Base-by-base conservation (phyloP, 2,888 invertebrate genomes). In the Pheosia gnoma region DNA sequence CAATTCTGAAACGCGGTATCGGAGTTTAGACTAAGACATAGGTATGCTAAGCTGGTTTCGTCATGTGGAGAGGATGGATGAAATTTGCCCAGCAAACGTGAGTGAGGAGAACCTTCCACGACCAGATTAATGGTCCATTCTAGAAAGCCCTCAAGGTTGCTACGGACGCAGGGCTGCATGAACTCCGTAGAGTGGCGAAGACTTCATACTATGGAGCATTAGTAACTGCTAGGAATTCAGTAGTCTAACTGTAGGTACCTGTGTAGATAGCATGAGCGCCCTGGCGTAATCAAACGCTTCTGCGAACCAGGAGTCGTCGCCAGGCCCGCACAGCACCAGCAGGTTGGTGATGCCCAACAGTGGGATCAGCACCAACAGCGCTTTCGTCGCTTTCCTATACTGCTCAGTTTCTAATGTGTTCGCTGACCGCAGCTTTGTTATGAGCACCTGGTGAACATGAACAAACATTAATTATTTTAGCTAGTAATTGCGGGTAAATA, bases 331-430 rank as follows among this genome's bases (percentile, higher is more conserved):
- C 59, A 98, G 94, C 63, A 98, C 96, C 67, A 98, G 94, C 68
- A 98, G 94, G 89, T 99, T 98, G 1, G 98, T 98, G 74, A 98
- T 96, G 57, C 98, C 98, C 68, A 99, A 95, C 61, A 99, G 95
- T n/a, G 98, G 99, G 83, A 98, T 98, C 56, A 99, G 94, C 38
- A 99, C 98, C 39, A 98, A 93, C 47, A 98, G 95, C 0, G 98
- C 98, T 86, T 98, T 98, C 7, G 97, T 97, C 0, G 98, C 98
- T 87, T 98, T 98, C 69, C 97, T 94, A 86, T 97, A 97, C 86
- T 98, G 98, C 78, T 98, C 97, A 5, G 98, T 98, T 88, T 98
- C 98, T 59, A 97, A 94, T 1, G 97, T 97, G 82, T 98, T 98
- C 13, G 98, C 97, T 36, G 98, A 98, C 58, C 98, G 95, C 5